Base-by-base conservation (phyloP, 64 coral and sea anemone genomes). In the Stylophora pistillata region DNA sequence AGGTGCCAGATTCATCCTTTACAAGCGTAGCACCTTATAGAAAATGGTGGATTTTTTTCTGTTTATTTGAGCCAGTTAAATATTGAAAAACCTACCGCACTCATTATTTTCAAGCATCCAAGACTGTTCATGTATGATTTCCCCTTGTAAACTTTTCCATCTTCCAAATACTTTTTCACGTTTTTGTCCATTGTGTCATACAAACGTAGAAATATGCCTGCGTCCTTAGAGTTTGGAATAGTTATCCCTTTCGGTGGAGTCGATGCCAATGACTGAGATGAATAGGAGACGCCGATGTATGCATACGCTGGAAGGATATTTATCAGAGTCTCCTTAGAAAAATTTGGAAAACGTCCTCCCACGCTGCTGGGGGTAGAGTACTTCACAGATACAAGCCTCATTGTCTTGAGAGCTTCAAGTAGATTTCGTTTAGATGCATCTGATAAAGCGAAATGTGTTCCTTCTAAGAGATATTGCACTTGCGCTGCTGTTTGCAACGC, bases 311-410 rank as follows among this genome's bases (percentile, higher is more conserved):
- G 60, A 16, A 90, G 34, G 2, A 33, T 16, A 21, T 64, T 37
- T 26, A 94, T 63, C 23, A 94, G 28, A 9, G 25, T 74, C n/a
- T 74, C 65, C 17, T 87, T 68, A 13, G 17, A 30, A 58, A 89
- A 94, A 60, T 74, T 10, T 32, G 93, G 93, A 14, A 90, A 81
- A 41, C 88, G 72, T 16, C 87, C 93, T 30, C 68, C 30, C 5
- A 94, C 54, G 30, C 88, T 81, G 58, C 56, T 87, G 52, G 93
- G 93, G 25, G 83, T 90, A 4, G 88, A 90, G 25, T 90, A 91
- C 53, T 90, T 90, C 7, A 91, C 88, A 29, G 30, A 56, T 28
- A 79, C 30, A n/a, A 62, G 32, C 17, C 81, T 47, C 30, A 94
- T 3, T 12, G 87, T 90, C 73, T 91, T 72, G 16, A 88, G 55